These are phyloP conservation scores for Alectura lathami DNA, from an alignment of 2,113 vertebrate genomes.

Conservation along the genomic window DNA sequence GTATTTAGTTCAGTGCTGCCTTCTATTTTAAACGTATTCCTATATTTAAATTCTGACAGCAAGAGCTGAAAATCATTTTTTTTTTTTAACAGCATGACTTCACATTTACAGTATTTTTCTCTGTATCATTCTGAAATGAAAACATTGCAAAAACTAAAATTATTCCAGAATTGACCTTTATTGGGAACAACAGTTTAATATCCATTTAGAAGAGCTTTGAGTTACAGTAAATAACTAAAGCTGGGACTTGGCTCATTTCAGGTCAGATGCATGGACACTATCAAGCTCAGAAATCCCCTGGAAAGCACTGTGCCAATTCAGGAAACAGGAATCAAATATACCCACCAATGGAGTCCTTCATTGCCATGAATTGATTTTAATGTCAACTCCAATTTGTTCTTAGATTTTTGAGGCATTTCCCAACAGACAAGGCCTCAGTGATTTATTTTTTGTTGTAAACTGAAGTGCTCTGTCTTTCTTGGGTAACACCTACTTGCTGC, in stretches of 20 bases:
- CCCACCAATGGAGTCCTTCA: not conserved
- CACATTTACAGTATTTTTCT: not conserved
- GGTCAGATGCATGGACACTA: not conserved
- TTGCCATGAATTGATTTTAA: constrained; percentile 37
- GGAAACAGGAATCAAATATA: constrained; percentile 25
- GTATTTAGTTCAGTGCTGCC: not conserved
- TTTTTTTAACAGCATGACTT: not conserved
- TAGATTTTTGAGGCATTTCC: constrained; percentile 46
- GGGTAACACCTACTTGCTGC: not conserved
- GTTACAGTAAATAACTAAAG: not conserved
- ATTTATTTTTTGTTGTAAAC: constrained; percentile 15
- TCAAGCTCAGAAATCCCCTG: not conserved
- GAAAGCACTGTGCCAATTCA: not conserved
- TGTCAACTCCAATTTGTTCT: constrained; percentile 23
- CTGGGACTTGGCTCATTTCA: not conserved
- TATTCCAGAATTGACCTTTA: not conserved
- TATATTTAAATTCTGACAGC: not conserved
- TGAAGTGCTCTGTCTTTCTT: constrained; percentile 10
- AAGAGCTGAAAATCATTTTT: not conserved
- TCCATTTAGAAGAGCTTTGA: not conserved
- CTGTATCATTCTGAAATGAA: not conserved
- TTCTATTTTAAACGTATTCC: not conserved
- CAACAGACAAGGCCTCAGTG: not conserved
- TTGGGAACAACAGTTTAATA: not conserved
- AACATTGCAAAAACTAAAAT: not conserved